phyloP scores from a whole-genome alignment of 2,888 invertebrate genomes.

The Cordilura impudica region DNA sequence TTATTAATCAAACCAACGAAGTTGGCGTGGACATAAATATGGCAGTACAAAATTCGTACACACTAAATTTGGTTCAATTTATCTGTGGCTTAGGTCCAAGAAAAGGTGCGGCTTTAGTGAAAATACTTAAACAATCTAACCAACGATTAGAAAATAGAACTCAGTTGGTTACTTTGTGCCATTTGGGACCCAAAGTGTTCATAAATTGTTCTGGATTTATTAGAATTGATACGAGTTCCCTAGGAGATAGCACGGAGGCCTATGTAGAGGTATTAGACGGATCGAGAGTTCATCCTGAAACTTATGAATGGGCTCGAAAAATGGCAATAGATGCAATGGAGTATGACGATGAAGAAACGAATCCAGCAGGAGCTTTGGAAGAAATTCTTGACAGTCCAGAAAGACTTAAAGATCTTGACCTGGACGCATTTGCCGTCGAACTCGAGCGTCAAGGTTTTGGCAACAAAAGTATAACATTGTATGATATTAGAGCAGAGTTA shows the following conservation, averaged over 20 bases:
- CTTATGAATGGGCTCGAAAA: constrained; percentile 99
- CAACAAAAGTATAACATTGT: constrained; percentile 94
- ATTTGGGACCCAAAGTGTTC: constrained; percentile 98
- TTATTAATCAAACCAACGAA: constrained; percentile 97
- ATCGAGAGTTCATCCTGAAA: constrained; percentile 98
- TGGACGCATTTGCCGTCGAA: constrained; percentile 99
- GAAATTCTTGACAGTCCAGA: constrained; percentile 98
- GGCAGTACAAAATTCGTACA: constrained; percentile 92
- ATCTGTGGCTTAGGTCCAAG: constrained; percentile 97
- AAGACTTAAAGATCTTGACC: constrained; percentile 94
- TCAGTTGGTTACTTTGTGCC: constrained; percentile 95
- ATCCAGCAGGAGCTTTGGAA: constrained; percentile 97
- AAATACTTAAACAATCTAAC: constrained; percentile 93
- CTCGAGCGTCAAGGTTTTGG: constrained; percentile 93
- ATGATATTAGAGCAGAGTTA: constrained; percentile 97
- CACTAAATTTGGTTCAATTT: constrained; percentile 94
- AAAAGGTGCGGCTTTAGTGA: constrained; percentile 92
- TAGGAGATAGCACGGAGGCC: constrained; percentile 95
- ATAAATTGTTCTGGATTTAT: constrained; percentile 99
- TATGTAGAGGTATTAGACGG: constrained; percentile 98
- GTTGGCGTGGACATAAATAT: constrained; percentile 98
- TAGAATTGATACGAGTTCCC: constrained; percentile 96
- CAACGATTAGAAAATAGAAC: constrained; percentile 95
- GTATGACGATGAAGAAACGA: constrained; percentile 97
- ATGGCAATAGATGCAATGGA: constrained; percentile 99